Conservation (phyloP, 2,797 vertebrate species). For the Scarus forsteni region DNA sequence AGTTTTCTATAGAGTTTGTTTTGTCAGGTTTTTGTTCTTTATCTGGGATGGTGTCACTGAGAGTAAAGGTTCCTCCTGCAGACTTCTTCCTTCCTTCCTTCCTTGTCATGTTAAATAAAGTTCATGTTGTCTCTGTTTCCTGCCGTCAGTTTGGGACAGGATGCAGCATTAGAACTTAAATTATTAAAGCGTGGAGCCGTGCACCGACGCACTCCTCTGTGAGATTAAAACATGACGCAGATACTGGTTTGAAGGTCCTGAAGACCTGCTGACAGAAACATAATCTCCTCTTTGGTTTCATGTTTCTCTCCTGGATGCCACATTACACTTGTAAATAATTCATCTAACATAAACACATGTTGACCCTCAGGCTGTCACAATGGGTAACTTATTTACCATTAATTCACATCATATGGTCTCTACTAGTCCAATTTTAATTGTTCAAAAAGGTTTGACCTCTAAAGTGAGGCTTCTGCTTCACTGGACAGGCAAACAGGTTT, state of each 20-base stretch:
- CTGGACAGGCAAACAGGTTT: too few species aligned
- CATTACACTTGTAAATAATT: slow-evolving; percentile 8
- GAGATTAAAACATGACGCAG: slow-evolving; percentile 13
- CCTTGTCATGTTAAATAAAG: not conserved
- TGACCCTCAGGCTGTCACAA: not conserved
- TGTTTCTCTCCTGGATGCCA: not conserved
- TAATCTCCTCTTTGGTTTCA: slow-evolving; percentile 9
- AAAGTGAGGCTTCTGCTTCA: too few species aligned
- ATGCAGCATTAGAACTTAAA: slow-evolving; percentile 43
- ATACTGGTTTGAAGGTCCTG: not conserved
- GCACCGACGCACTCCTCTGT: slow-evolving; percentile 1
- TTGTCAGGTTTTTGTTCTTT: not conserved
- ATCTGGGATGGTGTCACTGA: not conserved
- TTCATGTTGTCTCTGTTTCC: slow-evolving; percentile 17
- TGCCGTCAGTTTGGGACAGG: slow-evolving; percentile 30
- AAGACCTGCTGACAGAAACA: slow-evolving; percentile 12
- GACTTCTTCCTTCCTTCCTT: not conserved
- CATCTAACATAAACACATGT: slow-evolving; percentile 1
- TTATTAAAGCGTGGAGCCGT: slow-evolving; percentile 57
- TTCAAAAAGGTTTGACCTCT: too few species aligned
- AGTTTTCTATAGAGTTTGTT: not conserved
- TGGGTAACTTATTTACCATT: too few species aligned
- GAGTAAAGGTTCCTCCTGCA: not conserved
- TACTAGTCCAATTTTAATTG: too few species aligned
- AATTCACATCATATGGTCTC: too few species aligned